These are phyloP conservation scores for Microtus montanus DNA, from an alignment of 2,113 vertebrate species.

Conservation along the genomic window DNA sequence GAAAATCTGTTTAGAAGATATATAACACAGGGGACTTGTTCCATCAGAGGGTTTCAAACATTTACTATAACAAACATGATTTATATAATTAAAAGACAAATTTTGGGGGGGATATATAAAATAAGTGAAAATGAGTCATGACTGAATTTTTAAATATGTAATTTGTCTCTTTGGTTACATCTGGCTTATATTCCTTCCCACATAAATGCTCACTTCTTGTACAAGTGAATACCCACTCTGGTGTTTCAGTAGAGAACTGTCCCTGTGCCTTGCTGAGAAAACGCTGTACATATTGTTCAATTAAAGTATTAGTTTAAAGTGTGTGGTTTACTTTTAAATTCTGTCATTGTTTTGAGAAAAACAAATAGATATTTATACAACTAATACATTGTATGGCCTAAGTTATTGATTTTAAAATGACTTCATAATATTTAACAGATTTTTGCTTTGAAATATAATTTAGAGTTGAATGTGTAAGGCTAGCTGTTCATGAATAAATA, in stretches of 20 bases:
- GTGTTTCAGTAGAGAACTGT: not conserved
- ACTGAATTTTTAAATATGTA: not conserved
- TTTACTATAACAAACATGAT: slow-evolving; percentile 5
- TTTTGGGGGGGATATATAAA: slow-evolving; percentile 23
- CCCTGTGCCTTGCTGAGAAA: not conserved
- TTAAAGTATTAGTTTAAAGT: not conserved
- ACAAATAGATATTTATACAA: not conserved
- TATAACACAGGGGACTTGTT: not conserved
- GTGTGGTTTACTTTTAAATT: not conserved
- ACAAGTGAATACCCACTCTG: not conserved
- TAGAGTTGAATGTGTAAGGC: not conserved
- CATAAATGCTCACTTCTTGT: not conserved
- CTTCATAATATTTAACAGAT: not conserved
- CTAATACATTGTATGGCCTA: not conserved
- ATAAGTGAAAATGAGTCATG: slow-evolving; percentile 3
- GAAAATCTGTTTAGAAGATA: slow-evolving; percentile 89
- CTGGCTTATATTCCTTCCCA: not conserved
- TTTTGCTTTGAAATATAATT: not conserved
- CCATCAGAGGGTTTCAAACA: slow-evolving; percentile 6
- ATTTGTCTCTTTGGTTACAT: not conserved
- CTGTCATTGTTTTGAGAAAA: slow-evolving; percentile 3
- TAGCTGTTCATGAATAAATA: not conserved
- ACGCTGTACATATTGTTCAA: not conserved
- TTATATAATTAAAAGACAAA: slow-evolving; percentile 17
- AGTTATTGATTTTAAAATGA: not conserved